These are phyloP conservation scores for Colletes collaris DNA, from an alignment of 2,888 invertebrate genomes.

Conservation along the genomic window DNA sequence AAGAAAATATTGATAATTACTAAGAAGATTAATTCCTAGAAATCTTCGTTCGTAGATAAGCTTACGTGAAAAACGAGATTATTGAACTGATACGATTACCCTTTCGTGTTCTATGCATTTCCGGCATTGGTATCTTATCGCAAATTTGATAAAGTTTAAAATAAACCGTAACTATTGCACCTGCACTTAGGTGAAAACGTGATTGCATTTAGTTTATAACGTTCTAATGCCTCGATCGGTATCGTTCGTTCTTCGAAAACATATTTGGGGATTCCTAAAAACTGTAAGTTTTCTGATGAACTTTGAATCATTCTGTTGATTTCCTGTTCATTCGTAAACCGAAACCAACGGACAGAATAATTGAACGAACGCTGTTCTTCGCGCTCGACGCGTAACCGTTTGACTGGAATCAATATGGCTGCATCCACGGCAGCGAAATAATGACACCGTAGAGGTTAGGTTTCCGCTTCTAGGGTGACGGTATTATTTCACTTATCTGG, in stretches of 20 bases:
- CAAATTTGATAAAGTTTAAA: not conserved
- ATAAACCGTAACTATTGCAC: not conserved
- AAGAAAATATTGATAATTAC: not conserved
- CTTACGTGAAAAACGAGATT: not conserved
- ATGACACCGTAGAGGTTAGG: constrained; percentile 42
- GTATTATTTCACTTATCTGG: constrained; percentile 28
- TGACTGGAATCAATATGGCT: constrained; percentile 25
- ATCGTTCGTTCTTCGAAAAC: too few species aligned
- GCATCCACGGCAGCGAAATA: constrained; percentile 15
- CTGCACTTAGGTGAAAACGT: not conserved
- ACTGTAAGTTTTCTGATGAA: too few species aligned
- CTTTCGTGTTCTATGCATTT: not conserved
- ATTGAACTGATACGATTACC: not conserved
- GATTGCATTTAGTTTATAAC: not conserved
- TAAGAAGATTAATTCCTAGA: not conserved
- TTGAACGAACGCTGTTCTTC: constrained; percentile 28
- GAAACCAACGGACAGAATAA: not conserved
- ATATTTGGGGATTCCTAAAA: too few species aligned
- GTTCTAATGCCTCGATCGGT: too few species aligned
- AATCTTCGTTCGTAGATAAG: not conserved
- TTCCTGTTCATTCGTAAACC: not conserved
- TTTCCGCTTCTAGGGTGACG: constrained; percentile 6
- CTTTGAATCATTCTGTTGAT: too few species aligned
- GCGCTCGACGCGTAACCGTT: constrained; percentile 16
- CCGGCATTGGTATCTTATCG: constrained; percentile 19